Conservation (phyloP, 2,888 invertebrate genomes). For the Cactoblastis cactorum region DNA sequence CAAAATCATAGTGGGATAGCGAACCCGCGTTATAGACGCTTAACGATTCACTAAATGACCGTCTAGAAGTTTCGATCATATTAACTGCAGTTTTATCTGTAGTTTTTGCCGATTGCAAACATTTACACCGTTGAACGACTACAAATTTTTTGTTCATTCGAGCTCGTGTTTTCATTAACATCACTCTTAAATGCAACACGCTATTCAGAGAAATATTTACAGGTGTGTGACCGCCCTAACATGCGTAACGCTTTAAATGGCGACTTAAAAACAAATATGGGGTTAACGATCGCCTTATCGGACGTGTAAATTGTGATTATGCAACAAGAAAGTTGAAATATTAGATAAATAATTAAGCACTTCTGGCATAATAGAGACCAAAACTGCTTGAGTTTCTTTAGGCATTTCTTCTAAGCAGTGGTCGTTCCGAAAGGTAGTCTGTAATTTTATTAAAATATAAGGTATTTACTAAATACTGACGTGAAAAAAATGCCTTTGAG, state of each 20-base stretch:
- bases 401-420: no score
- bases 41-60: no score
- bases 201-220: neutral
- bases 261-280: conserved; percentile 6
- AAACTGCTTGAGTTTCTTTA: no score
- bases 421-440: no score
- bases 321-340: conserved; percentile 1
- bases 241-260: neutral
- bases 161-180: neutral
- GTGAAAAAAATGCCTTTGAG: no score
- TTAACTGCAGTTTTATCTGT: neutral
- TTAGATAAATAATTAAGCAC: neutral
- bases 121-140: neutral
- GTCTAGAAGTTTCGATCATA: no score
- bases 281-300: conserved; percentile 9
- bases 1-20: no score
- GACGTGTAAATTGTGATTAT: neutral
- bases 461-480: no score
- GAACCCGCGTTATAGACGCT: no score
- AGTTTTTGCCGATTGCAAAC: neutral
- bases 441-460: no score
- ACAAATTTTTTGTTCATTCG: neutral
- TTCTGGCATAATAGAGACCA: no score
- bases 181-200: neutral
- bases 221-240: neutral